These are phyloP conservation scores for Augochlorella aurata DNA, from an alignment of 2,888 invertebrate species.

Conservation along the genomic window DNA sequence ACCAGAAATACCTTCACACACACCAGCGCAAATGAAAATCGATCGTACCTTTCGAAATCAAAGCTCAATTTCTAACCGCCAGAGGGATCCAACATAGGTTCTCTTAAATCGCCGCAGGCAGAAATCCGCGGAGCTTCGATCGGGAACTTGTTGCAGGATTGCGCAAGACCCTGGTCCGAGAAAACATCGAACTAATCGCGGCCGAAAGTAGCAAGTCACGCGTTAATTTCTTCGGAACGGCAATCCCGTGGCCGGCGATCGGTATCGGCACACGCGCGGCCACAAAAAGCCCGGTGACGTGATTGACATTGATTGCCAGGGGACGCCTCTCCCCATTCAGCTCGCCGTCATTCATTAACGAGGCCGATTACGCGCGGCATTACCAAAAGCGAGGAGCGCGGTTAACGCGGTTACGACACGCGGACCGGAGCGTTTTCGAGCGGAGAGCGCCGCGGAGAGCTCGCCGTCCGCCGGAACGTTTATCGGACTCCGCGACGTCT, in stretches of 20 bases:
- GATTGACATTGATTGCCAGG: slow-evolving; percentile 63
- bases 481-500: slow-evolving; percentile 57
- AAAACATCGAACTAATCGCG: neutral
- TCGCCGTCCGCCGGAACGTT: slow-evolving; percentile 30
- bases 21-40: too few species aligned
- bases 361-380: slow-evolving; percentile 56
- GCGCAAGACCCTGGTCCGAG: neutral
- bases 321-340: slow-evolving; percentile 32
- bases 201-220: neutral
- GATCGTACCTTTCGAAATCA: too few species aligned
- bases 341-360: slow-evolving; percentile 60
- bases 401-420: slow-evolving; percentile 51
- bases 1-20: too few species aligned
- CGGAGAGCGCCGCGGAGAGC: neutral
- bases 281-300: slow-evolving; percentile 27
- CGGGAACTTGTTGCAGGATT: neutral
- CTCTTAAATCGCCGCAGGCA: too few species aligned
- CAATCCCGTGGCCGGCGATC: neutral
- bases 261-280: slow-evolving; percentile 8
- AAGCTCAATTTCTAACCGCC: too few species aligned
- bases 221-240: neutral
- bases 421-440: neutral
- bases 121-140: too few species aligned
- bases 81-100: neutral
- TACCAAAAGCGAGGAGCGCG: slow-evolving; percentile 62